Evolutionary conservation across 1,140 invertebrate species (phyloP).

Genomic region (Drosophila albomicans): DNA sequence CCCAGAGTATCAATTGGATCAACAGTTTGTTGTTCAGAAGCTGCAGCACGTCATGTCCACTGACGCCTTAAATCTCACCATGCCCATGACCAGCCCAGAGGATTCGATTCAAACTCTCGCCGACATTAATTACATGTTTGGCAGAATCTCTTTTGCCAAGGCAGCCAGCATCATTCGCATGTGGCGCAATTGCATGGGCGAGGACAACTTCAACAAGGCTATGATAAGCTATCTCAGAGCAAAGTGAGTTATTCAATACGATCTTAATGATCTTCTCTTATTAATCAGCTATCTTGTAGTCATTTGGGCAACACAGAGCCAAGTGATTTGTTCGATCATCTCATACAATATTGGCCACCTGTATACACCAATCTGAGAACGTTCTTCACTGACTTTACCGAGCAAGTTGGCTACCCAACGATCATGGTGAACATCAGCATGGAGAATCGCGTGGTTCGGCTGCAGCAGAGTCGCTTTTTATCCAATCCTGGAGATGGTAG

Average conservation of each 20-base stretch:
- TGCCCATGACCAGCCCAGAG: slow-evolving; percentile 85
- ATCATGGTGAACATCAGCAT: slow-evolving; percentile 86
- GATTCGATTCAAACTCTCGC: slow-evolving; percentile 77
- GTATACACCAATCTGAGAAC: slow-evolving; percentile 32
- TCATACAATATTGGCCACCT: slow-evolving; percentile 35
- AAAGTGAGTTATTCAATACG: slow-evolving; percentile 73
- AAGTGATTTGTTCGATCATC: slow-evolving; percentile 32
- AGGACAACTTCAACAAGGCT: slow-evolving; percentile 87
- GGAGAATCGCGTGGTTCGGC: background rate
- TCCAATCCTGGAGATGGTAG: slow-evolving; percentile 78
- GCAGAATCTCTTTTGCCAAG: slow-evolving; percentile 87
- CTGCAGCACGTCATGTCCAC: slow-evolving; percentile 87
- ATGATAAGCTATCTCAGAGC: slow-evolving; percentile 87
- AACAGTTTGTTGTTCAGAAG: slow-evolving; percentile 87
- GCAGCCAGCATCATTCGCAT: slow-evolving; percentile 90
- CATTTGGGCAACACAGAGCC: slow-evolving; percentile 39
- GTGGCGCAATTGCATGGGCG: slow-evolving; percentile 88
- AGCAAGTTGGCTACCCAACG: slow-evolving; percentile 95
- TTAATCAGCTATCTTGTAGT: background rate
- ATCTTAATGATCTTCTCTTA: background rate
- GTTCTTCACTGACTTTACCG: slow-evolving; percentile 91
- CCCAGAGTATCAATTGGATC: slow-evolving; percentile 85
- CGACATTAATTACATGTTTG: slow-evolving; percentile 86
- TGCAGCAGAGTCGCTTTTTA: slow-evolving; percentile 86
- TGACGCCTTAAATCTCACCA: slow-evolving; percentile 88